Evolutionary conservation across 2,888 invertebrate species (phyloP), one percentile per base, ranked within the genome.

Genomic region (Smittia sp.): DNA sequence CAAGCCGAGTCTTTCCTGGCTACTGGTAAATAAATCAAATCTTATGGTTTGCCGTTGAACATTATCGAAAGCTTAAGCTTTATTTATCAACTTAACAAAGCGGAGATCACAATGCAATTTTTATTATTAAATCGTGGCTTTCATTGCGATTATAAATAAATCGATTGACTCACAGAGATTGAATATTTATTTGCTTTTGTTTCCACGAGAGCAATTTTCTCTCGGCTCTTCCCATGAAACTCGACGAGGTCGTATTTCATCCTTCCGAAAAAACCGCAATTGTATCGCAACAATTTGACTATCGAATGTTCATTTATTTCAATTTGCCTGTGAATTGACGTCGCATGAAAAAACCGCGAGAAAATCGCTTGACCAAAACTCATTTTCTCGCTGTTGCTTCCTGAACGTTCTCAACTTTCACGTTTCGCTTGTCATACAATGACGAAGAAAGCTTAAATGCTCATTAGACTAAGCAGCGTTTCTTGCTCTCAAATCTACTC

Each of bases 41-140:
- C 38, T 39, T 38, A 27, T 67, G 38, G 25, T 38, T 11, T 67
- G 25, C 20, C 13, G 27, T 20, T 39, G 39, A 11, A 25, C 65
- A 25, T 15, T 25, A 46, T 46, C 46, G 46, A n/a, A n/a, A 11
- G 46, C 11, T 15, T 11, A 46, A 46, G 46, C 11, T 11, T 46
- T 15, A 15, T 46, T 46, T 46, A 46, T 46, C 11, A 46, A 11
- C 11, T 46, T 15, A 15, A 46, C 46, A 46, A 46, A 46, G 15
- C n/a, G 46, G n/a, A 46, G 15, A 58, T 58, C 58, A 58, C 58
- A 38, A 38, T 67, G 32, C 69, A 69, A 39, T 58, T 58, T 69
- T 69, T 69, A 69, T 69, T 69, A 69, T 69, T 69, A 69, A 69
- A 69, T 69, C 69, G 69, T 69, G 69, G 69, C 54, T 69, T 69